A percentile compares a stretch with the other conserved stretches of the same genome.
Conservation (phyloP, 2,888 invertebrate genomes). For the Acanthosepion lycidas region DNA sequence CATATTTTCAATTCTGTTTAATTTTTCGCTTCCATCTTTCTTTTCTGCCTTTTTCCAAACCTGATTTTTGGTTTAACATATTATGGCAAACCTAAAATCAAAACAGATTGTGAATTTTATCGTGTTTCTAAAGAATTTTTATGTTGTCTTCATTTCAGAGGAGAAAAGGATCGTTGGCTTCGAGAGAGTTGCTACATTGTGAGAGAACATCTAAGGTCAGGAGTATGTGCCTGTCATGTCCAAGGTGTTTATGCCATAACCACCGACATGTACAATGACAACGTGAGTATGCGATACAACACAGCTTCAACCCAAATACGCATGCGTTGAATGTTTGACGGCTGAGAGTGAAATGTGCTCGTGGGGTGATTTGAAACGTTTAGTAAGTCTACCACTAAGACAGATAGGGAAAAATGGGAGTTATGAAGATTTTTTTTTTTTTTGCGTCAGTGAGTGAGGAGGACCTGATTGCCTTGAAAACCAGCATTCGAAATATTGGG, state of each 20-base stretch:
- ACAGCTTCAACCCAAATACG: neutral
- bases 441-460: no score
- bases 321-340: neutral
- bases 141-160: slow-evolving; percentile 52
- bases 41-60: neutral
- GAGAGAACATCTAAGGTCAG: slow-evolving; percentile 58
- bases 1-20: no score
- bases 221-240: slow-evolving; percentile 66
- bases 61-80: neutral
- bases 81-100: neutral
- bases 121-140: neutral
- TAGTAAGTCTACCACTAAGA: no score
- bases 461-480: no score
- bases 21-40: neutral
- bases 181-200: slow-evolving; percentile 61
- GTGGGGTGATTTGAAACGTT: no score
- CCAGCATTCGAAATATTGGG: no score
- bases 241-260: slow-evolving; percentile 72
- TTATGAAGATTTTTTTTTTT: no score
- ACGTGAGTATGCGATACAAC: slow-evolving; percentile 68
- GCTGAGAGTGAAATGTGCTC: neutral
- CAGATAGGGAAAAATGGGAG: no score
- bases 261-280: slow-evolving; percentile 75
- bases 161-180: slow-evolving; percentile 62
- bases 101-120: neutral